Evolutionary conservation across 2,797 vertebrate genomes (phyloP).

Genomic region (Anguilla megastoma): DNA sequence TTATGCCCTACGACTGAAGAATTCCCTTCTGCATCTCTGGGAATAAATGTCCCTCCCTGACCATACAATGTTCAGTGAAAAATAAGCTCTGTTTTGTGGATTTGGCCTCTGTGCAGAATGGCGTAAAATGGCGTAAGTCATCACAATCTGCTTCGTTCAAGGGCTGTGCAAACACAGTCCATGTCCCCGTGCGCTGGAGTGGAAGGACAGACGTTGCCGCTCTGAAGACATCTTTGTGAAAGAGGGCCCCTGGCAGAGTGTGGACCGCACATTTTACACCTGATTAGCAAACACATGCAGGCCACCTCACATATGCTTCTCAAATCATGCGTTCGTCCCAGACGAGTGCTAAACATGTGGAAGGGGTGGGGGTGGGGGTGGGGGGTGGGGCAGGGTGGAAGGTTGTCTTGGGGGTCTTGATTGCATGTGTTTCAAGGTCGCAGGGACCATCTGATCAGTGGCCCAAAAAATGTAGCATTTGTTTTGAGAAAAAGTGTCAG

Average conservation of each 20-base stretch:
- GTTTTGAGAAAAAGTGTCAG: neutral
- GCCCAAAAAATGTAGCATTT: neutral
- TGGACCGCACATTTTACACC: conserved; percentile 67
- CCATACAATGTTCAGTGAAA: conserved; percentile 47
- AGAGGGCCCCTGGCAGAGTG: conserved; percentile 57
- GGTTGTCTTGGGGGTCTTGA: conserved; percentile 27
- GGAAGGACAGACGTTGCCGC: conserved; percentile 62
- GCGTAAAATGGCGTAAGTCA: conserved; percentile 66
- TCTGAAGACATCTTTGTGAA: conserved; percentile 46
- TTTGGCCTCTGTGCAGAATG: conserved; percentile 64
- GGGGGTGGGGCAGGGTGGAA: conserved; percentile 38
- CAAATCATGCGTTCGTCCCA: conserved; percentile 39
- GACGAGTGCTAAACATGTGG: conserved; percentile 49
- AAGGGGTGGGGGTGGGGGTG: conserved; percentile 40
- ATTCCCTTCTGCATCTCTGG: neutral
- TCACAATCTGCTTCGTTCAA: conserved; percentile 64
- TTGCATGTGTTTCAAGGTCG: neutral
- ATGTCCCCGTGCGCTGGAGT: conserved; percentile 50
- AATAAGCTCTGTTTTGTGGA: conserved; percentile 55
- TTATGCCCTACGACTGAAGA: neutral
- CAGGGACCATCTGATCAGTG: neutral
- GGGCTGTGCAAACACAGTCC: conserved; percentile 48
- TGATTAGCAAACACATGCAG: conserved; percentile 74
- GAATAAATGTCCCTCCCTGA: conserved; percentile 19
- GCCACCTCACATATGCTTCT: conserved; percentile 66